Conservation (phyloP, 2,113 vertebrate genomes). For the Paraplagusia blochii region DNA sequence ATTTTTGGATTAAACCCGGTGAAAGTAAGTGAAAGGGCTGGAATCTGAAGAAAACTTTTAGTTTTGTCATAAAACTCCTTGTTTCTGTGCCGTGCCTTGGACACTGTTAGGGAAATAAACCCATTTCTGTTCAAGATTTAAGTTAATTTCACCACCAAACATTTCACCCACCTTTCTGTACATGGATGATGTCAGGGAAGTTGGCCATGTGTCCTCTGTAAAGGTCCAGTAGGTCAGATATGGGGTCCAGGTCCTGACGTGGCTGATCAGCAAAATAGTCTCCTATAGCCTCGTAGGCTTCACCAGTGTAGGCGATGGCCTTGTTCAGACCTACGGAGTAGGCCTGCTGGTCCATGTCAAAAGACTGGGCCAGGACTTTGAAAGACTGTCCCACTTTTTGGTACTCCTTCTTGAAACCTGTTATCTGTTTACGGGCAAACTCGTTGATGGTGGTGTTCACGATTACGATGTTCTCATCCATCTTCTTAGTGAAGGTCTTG, state of each 20-base stretch:
- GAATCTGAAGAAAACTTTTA: no score
- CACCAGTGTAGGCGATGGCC: slow-evolving; percentile 90
- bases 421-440: slow-evolving; percentile 92
- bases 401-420: slow-evolving; percentile 96
- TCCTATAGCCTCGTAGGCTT: slow-evolving; percentile 89
- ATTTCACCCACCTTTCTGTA: slow-evolving; percentile 89
- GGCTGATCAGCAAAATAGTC: slow-evolving; percentile 96
- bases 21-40: no score
- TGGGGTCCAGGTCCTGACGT: slow-evolving; percentile 90
- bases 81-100: no score
- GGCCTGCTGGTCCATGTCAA: slow-evolving; percentile 92
- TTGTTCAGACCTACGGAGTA: slow-evolving; percentile 87
- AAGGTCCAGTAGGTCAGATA: slow-evolving; percentile 92
- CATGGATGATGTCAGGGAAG: slow-evolving; percentile 97
- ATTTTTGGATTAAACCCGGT: no score
- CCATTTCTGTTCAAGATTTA: no score
- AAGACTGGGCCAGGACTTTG: slow-evolving; percentile 86
- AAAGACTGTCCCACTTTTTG: slow-evolving; percentile 95
- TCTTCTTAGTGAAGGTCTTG: slow-evolving; percentile 91
- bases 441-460: slow-evolving; percentile 90
- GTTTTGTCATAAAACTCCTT: no score
- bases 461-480: slow-evolving; percentile 91
- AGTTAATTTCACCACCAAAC: no score
- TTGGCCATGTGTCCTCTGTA: slow-evolving; percentile 97
- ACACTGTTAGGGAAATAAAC: no score